Conservation (phyloP, 2,113 vertebrate species). For the Halichoeres trimaculatus region DNA sequence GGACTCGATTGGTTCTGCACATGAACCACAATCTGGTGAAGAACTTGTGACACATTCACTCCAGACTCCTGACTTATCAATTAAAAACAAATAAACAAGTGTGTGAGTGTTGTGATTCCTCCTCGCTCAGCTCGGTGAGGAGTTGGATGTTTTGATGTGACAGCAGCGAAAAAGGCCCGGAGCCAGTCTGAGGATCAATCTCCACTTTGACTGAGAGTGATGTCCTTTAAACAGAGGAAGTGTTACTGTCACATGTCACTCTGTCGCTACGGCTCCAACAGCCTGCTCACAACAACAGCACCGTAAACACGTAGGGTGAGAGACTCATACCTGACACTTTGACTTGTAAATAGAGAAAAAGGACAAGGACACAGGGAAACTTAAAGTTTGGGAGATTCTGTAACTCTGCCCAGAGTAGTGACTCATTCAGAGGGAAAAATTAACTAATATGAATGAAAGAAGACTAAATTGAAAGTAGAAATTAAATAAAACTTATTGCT, state of each 20-base stretch:
- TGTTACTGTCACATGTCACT: slow-evolving; percentile 33
- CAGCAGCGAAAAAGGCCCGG: slow-evolving; percentile 14
- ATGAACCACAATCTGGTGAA: neutral
- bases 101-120: slow-evolving; percentile 3
- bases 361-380: neutral
- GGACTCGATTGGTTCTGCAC: neutral
- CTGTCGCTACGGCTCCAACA: slow-evolving; percentile 5
- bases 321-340: neutral
- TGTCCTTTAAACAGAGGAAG: slow-evolving; percentile 29
- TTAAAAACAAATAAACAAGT: slow-evolving; percentile 9
- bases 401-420: neutral
- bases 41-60: neutral
- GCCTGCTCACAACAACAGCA: neutral
- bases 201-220: slow-evolving; percentile 27
- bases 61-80: neutral
- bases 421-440: too few species aligned
- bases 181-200: slow-evolving; percentile 40
- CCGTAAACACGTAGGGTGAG: slow-evolving; percentile 1
- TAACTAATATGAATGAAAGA: too few species aligned
- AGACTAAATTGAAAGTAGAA: too few species aligned
- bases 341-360: neutral
- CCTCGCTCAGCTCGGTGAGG: neutral
- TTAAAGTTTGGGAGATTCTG: neutral
- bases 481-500: too few species aligned
- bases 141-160: slow-evolving; percentile 29